Evolutionary conservation across 2,888 invertebrate genomes (phyloP).

Genomic region (Andrena marginata): DNA sequence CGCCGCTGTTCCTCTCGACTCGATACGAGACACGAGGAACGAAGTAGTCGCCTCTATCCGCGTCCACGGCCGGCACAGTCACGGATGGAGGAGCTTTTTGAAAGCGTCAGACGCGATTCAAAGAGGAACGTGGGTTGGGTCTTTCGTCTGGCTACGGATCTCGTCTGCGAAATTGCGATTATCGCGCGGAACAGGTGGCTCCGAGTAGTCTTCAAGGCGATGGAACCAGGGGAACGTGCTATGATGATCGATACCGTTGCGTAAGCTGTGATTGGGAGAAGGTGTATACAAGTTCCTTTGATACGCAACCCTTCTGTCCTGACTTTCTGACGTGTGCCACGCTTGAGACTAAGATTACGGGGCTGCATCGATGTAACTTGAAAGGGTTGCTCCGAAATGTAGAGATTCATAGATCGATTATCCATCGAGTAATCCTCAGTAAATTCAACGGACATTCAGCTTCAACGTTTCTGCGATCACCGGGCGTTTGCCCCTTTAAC

Average conservation of each 20-base stretch:
- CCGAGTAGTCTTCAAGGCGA: neutral
- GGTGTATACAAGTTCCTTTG: too few species aligned
- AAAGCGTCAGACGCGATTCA: slow-evolving; percentile 55
- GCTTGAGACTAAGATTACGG: too few species aligned
- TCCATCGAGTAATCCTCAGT: too few species aligned
- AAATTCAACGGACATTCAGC: too few species aligned
- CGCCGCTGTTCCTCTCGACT: slow-evolving; percentile 73
- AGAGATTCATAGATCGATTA: too few species aligned
- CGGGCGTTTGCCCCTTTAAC: too few species aligned
- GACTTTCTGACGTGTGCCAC: too few species aligned
- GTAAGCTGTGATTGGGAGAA: too few species aligned
- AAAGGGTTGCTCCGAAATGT: too few species aligned
- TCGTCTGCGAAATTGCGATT: slow-evolving; percentile 22
- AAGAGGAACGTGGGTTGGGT: neutral
- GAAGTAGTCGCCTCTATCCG: slow-evolving; percentile 40
- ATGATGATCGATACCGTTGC: neutral
- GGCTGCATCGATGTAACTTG: too few species aligned
- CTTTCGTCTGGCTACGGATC: slow-evolving; percentile 15
- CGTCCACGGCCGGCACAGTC: slow-evolving; percentile 26
- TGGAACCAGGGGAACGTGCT: neutral
- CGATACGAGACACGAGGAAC: slow-evolving; percentile 75
- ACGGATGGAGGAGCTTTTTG: slow-evolving; percentile 61
- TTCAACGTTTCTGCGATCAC: too few species aligned
- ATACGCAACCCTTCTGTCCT: too few species aligned
- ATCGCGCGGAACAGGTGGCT: neutral